These are phyloP conservation scores for Intellagama lesueurii DNA, from an alignment of 2,797 vertebrate genomes.

Conservation along the genomic window DNA sequence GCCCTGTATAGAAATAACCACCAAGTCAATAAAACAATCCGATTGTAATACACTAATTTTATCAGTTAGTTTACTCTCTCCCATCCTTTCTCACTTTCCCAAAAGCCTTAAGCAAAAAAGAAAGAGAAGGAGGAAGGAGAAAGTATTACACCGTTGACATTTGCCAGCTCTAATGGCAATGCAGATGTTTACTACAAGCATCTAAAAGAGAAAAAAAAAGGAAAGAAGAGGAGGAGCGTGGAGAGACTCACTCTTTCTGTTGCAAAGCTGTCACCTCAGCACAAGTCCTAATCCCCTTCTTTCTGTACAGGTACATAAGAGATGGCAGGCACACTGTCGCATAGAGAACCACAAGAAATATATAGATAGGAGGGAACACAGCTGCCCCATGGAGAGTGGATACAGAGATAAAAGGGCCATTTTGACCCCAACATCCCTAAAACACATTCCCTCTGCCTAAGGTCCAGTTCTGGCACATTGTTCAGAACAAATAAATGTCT, in stretches of 20 bases:
- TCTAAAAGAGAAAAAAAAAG: neutral
- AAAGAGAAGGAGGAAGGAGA: slow-evolving; percentile 1
- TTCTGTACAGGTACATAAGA: neutral
- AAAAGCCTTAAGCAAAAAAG: slow-evolving; percentile 25
- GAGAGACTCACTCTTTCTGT: slow-evolving; percentile 10
- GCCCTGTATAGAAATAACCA: slow-evolving; percentile 22
- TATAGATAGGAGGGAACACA: neutral
- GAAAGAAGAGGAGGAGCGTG: neutral
- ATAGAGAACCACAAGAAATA: neutral
- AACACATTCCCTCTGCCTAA: neutral
- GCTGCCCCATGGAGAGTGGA: too few relatives aligned
- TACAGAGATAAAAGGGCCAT: neutral
- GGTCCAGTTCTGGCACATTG: neutral
- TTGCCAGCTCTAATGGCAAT: slow-evolving; percentile 19
- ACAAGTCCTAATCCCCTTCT: neutral
- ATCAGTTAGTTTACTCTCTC: slow-evolving; percentile 29
- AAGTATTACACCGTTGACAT: slow-evolving; percentile 5
- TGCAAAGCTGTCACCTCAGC: slow-evolving; percentile 10
- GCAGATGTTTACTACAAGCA: neutral
- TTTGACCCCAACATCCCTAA: neutral
- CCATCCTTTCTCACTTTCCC: neutral
- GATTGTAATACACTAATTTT: slow-evolving; percentile 40
- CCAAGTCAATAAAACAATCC: slow-evolving; percentile 33
- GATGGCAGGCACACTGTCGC: neutral
- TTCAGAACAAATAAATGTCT: neutral